Evolutionary conservation across 2,797 vertebrate genomes (phyloP).

Genomic region (Mastacembelus armatus): DNA sequence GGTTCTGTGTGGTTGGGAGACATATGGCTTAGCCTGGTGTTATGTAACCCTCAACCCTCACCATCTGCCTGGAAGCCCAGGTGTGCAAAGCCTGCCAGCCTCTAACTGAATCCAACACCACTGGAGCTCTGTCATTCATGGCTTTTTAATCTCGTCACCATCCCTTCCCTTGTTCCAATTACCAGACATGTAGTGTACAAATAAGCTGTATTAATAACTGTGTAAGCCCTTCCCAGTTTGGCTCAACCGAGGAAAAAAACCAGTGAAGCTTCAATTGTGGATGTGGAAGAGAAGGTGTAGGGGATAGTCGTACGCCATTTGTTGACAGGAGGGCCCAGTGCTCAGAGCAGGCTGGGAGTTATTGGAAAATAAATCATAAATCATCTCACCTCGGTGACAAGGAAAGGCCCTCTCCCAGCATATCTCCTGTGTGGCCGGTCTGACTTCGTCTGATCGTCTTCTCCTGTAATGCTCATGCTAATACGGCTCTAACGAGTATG

Average conservation of each 20-base stretch:
- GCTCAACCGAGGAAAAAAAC: slow-evolving; percentile 34
- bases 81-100: slow-evolving; percentile 81
- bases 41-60: slow-evolving; percentile 83
- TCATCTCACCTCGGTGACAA: slow-evolving; percentile 80
- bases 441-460: slow-evolving; percentile 60
- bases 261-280: slow-evolving; percentile 22
- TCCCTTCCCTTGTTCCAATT: slow-evolving; percentile 75
- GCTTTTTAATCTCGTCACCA: slow-evolving; percentile 69
- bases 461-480: slow-evolving; percentile 71
- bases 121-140: slow-evolving; percentile 82
- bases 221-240: slow-evolving; percentile 54
- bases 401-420: slow-evolving; percentile 70
- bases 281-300: slow-evolving; percentile 52
- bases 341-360: slow-evolving; percentile 77
- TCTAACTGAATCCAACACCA: slow-evolving; percentile 73
- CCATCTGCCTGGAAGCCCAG: slow-evolving; percentile 86
- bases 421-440: slow-evolving; percentile 75
- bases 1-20: slow-evolving; percentile 81
- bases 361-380: slow-evolving; percentile 86
- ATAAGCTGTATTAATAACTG: slow-evolving; percentile 63
- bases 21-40: slow-evolving; percentile 85
- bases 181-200: slow-evolving; percentile 68
- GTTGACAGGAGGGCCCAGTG: slow-evolving; percentile 76
- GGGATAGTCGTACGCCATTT: slow-evolving; percentile 56
- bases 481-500: slow-evolving; percentile 71